A percentile compares a stretch with the other conserved stretches of the same genome.
phyloP scores from a whole-genome alignment of 2,888 invertebrate species.

The Perizoma flavofasciatum region DNA sequence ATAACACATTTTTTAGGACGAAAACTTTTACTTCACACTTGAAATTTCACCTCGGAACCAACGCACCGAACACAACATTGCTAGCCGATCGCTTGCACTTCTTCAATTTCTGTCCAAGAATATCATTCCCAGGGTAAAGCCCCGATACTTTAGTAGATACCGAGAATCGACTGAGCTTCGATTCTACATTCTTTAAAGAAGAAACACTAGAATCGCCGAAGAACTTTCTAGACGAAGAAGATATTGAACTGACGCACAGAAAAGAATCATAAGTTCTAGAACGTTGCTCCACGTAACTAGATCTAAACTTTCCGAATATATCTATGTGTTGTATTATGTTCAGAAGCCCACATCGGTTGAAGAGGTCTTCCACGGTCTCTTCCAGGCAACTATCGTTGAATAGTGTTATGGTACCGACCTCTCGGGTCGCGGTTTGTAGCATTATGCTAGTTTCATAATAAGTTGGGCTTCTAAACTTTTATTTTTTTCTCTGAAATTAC shows the following conservation, averaged over 20 bases:
- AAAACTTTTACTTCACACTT: slow-evolving; percentile 1
- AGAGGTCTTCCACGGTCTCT: slow-evolving; percentile 40
- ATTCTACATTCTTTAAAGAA: slow-evolving; percentile 27
- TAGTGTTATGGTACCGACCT: slow-evolving; percentile 19
- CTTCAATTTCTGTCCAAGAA: slow-evolving; percentile 42
- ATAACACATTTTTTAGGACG: too few species aligned
- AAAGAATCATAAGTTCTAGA: slow-evolving; percentile 8
- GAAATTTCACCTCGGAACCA: slow-evolving; percentile 20
- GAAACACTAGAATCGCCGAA: background rate
- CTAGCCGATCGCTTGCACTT: background rate
- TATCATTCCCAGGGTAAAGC: slow-evolving; percentile 54
- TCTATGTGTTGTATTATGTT: slow-evolving; percentile 58
- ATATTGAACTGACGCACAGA: slow-evolving; percentile 39
- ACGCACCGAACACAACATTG: slow-evolving; percentile 5
- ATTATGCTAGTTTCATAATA: background rate
- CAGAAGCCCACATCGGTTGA: slow-evolving; percentile 45
- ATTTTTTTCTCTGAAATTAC: background rate
- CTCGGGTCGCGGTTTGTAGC: slow-evolving; percentile 1
- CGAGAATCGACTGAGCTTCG: slow-evolving; percentile 47
- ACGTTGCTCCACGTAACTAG: slow-evolving; percentile 37
- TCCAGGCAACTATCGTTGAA: slow-evolving; percentile 11
- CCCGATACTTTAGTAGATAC: slow-evolving; percentile 49
- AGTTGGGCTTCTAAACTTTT: slow-evolving; percentile 7
- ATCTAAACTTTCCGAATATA: slow-evolving; percentile 48
- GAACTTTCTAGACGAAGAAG: slow-evolving; percentile 38